Evolutionary conservation across 64 coral and sea anemone genomes (phyloP), one percentile per base, ranked within the genome.

Genomic region (Stichodactyla helianthus): DNA sequence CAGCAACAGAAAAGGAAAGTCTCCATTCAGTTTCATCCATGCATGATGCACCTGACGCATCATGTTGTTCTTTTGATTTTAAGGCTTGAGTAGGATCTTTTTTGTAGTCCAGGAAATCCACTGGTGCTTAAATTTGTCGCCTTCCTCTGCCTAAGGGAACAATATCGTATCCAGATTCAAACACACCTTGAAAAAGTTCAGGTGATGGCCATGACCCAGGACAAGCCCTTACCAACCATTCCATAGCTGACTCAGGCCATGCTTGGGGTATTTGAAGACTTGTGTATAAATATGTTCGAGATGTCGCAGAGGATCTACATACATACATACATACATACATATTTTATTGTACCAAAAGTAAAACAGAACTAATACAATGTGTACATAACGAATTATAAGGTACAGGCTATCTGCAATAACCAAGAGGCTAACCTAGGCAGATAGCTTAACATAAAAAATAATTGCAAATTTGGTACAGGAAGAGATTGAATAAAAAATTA

Each of bases 1-100:
- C 89, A 28, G 93, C 93, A 28, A 91, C 26, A 13, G 93, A 94
- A 64, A 94, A 94, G 16, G 93, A 94, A 5, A 87, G 59, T 71
- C 89, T 82, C 93, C 93, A 94, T 88, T 94, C 89, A 22, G 86
- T 90, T 87, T 90, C 67, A 59, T 94, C 85, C 92, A 94, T 93
- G 63, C 23, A 22, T 63, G 59, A 9, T 4, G 20, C 63, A 15
- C 83, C 51, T 35, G 53, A 16, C 6, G 16, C 86, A 55, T 25
- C 54, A 22, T 50, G 27, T 78, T 64, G 20, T 51, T 64, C 82
- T 18, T 27, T 77, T 23, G 54, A 50, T 50, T 15, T 28, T 11
- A 11, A 26, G 56, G 70, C 35, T 3, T 31, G 25, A 50, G 85
- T 85, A 28, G 91, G 91, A 50, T 89, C 84, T 85, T 84, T 74